Conservation (phyloP, 2,888 invertebrate species). For the Plemyria rubiginata region DNA sequence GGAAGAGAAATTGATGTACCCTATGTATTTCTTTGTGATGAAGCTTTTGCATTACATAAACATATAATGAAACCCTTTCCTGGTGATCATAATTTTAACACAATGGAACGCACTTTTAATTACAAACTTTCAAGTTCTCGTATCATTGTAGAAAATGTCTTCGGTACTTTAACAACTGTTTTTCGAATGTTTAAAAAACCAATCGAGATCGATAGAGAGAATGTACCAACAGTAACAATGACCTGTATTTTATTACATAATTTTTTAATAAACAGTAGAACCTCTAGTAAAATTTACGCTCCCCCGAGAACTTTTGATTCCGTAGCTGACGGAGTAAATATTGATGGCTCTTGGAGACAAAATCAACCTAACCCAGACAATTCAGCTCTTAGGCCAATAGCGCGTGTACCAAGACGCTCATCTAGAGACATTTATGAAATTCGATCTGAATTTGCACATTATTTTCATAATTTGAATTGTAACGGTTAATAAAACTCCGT, state of each 20-base stretch:
- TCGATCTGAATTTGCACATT: no score
- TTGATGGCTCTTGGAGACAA: conserved; percentile 6
- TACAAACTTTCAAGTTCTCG: conserved; percentile 10
- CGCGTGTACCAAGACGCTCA: no score
- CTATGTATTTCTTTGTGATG: conserved; percentile 7
- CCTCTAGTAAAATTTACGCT: conserved; percentile 5
- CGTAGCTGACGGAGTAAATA: conserved; percentile 3
- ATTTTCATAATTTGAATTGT: no score
- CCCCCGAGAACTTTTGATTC: conserved; percentile 3
- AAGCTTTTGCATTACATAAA: conserved; percentile 6
- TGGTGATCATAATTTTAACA: conserved; percentile 1
- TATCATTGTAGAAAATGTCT: conserved; percentile 4
- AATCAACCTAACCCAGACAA: no score
- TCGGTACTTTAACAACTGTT: conserved; percentile 1
- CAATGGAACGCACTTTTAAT: neutral
- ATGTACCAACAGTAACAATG: conserved; percentile 6
- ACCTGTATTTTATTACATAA: conserved; percentile 10
- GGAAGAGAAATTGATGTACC: conserved; percentile 1
- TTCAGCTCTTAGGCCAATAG: no score
- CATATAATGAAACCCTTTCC: conserved; percentile 8
- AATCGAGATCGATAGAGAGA: conserved; percentile 4
- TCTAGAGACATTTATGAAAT: no score
- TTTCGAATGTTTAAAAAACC: conserved; percentile 10
- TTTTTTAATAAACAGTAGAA: conserved; percentile 5
- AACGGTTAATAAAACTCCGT: no score